These are phyloP conservation scores for Microtus pennsylvanicus DNA, from an alignment of 2,113 vertebrate species.

Conservation along the genomic window DNA sequence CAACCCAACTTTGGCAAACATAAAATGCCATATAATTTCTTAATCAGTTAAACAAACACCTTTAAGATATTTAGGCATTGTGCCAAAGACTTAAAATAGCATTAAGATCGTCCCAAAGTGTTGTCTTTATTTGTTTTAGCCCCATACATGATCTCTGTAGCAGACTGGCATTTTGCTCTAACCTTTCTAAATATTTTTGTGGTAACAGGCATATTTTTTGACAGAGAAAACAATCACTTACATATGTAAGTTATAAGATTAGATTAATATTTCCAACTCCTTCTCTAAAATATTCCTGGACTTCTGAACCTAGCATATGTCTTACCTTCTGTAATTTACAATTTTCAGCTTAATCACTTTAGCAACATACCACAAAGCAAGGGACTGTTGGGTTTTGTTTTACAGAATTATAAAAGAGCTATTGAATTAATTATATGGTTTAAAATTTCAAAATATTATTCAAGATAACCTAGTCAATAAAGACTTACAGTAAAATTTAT, in stretches of 20 bases:
- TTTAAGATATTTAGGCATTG: slow-evolving; percentile 67
- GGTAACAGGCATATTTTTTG: slow-evolving; percentile 81
- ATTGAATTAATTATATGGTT: slow-evolving; percentile 59
- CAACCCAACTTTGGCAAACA: slow-evolving; percentile 21
- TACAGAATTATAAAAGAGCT: background rate
- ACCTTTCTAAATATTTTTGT: slow-evolving; percentile 76
- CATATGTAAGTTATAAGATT: slow-evolving; percentile 59
- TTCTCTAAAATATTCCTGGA: slow-evolving; percentile 51
- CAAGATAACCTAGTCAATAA: background rate
- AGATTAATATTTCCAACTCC: slow-evolving; percentile 6
- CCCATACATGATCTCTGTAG: slow-evolving; percentile 40
- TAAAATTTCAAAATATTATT: background rate
- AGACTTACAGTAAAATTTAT: background rate
- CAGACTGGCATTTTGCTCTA: slow-evolving; percentile 39
- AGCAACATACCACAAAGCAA: slow-evolving; percentile 64
- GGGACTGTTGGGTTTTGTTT: slow-evolving; percentile 23
- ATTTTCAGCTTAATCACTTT: slow-evolving; percentile 73
- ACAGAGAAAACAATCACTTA: slow-evolving; percentile 70
- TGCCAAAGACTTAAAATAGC: slow-evolving; percentile 58
- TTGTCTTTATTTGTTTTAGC: slow-evolving; percentile 62
- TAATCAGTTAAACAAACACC: slow-evolving; percentile 64
- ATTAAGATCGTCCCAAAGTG: slow-evolving; percentile 50
- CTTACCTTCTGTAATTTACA: slow-evolving; percentile 58
- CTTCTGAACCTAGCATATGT: slow-evolving; percentile 57
- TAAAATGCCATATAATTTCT: slow-evolving; percentile 58